Conservation (phyloP, 2,888 invertebrate genomes). For the Blera fallax region DNA sequence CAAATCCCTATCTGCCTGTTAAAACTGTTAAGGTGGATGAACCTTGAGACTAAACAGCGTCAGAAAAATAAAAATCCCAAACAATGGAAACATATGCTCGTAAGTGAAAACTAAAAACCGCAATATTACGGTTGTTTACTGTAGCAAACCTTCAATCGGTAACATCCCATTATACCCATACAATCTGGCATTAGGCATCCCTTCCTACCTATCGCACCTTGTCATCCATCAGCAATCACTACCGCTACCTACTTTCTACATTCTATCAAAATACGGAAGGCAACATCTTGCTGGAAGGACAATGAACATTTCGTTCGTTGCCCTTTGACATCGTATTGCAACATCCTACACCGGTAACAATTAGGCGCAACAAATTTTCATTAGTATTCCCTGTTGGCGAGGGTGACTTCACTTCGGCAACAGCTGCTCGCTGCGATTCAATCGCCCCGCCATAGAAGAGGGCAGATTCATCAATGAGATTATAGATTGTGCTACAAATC, state of each 20-base stretch:
- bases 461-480: slow-evolving; percentile 34
- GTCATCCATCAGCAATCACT: background rate
- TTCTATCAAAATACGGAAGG: slow-evolving; percentile 45
- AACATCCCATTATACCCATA: slow-evolving; percentile 52
- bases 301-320: slow-evolving; percentile 54
- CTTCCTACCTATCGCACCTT: slow-evolving; percentile 17
- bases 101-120: slow-evolving; percentile 65
- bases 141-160: slow-evolving; percentile 64
- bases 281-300: slow-evolving; percentile 51
- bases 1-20: background rate
- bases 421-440: slow-evolving; percentile 43
- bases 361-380: slow-evolving; percentile 53
- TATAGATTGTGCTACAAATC: slow-evolving; percentile 20
- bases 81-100: slow-evolving; percentile 57
- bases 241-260: slow-evolving; percentile 37
- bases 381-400: slow-evolving; percentile 2
- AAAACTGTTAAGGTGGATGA: slow-evolving; percentile 2
- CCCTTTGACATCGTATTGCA: slow-evolving; percentile 29
- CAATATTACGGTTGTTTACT: slow-evolving; percentile 72
- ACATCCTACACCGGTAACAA: slow-evolving; percentile 30
- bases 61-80: background rate
- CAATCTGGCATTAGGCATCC: slow-evolving; percentile 16
- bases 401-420: slow-evolving; percentile 47
- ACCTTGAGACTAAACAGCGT: background rate
- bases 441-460: background rate